Base-by-base conservation (phyloP, 2,797 vertebrate genomes). In the Agapornis canus region DNA sequence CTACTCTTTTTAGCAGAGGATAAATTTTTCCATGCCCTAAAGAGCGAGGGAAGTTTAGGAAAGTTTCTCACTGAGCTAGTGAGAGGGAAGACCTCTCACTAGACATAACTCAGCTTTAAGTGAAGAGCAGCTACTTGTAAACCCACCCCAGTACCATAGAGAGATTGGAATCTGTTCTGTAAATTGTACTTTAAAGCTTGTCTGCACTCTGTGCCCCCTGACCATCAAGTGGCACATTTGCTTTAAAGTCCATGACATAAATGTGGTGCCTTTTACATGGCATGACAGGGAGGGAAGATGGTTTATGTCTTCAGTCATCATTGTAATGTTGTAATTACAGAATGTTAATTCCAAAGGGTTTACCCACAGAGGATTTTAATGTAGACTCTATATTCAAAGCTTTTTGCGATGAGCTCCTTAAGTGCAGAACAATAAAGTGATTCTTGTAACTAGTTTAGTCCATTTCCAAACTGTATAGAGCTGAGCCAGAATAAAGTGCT, bases 271-370 rank as follows among this genome's bases (percentile, higher is more conserved):
- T 95, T 90, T 69, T 31, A 60, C 42, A 43, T 10, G 35, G 61
- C 42, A 90, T 0, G 7, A 65, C 32, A 56, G 39, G 60, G 42
- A 85, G 1, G 2, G 43, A 84, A 54, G 77, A 45, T 45, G 79
- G 37, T 16, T 71, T 60, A 17, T 32, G 26, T 66, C 66, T 93
- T 87, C 91, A 83, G 79, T 88, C 89, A 91, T 80, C 7, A 4
- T 11, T 45, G 59, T 60, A 83, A 40, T n/a, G 25, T 60, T 83
- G 43, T 89, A 85, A 91, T 86, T 89, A 79, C 31, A 86, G 69
- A 89, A 92, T 69, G 31, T 56, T 91, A 90, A 85, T 93, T 96
- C 76, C 68, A 87, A 77, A 80, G 66, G 35, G 10, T 79, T 96
- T 94, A 80, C 40, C 22, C 14, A 77, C 40, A 80, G 51, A 82